A percentile compares a stretch with the other conserved stretches of the same genome.
Conservation (phyloP, 2,797 vertebrate species). For the Molossus molossus region DNA sequence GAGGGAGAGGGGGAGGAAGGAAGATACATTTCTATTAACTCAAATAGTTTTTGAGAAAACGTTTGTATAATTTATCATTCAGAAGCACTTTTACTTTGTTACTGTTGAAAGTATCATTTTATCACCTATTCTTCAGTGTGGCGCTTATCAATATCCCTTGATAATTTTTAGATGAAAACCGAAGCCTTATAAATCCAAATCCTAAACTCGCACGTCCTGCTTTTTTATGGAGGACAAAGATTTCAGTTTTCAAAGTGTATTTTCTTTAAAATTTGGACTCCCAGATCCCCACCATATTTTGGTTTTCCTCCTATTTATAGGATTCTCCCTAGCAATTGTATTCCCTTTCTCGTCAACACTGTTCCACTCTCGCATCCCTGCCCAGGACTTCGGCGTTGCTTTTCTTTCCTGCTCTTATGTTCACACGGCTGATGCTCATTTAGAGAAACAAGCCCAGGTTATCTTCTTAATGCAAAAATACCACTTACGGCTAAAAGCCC, state of each 20-base stretch:
- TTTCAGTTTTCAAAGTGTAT: not conserved
- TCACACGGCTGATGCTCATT: not conserved
- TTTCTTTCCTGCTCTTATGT: not conserved
- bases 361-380: fast-evolving
- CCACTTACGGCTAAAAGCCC: not conserved
- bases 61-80: not conserved
- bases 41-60: not conserved
- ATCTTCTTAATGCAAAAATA: not conserved
- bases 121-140: not conserved
- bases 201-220: not conserved
- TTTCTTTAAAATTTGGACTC: not conserved
- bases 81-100: not conserved
- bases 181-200: not conserved
- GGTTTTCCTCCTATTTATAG: not conserved
- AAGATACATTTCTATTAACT: not conserved
- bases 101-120: constrained; percentile 4
- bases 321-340: not conserved
- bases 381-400: not conserved
- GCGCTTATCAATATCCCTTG: not conserved
- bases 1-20: not conserved
- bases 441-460: not conserved
- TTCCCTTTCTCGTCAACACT: not conserved
- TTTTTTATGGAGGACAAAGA: not conserved
- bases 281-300: not conserved
- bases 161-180: not conserved